Conservation (phyloP, 2,888 invertebrate species). For the Neria commutata region DNA sequence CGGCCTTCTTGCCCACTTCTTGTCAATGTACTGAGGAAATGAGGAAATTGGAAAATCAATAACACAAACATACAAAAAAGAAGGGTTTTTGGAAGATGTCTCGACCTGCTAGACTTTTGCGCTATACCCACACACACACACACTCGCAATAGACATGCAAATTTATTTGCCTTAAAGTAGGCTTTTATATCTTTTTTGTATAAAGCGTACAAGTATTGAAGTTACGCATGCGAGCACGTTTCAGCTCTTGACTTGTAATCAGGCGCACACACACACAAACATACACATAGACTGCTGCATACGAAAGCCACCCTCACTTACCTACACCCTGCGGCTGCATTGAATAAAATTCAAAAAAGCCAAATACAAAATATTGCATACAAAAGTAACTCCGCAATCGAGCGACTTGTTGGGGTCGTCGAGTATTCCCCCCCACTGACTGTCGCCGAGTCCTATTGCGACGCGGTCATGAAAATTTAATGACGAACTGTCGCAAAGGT, state of each 20-base stretch:
- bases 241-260: conserved; percentile 50
- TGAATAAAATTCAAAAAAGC: not conserved
- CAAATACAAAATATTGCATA: not conserved
- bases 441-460: conserved; percentile 20
- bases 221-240: conserved; percentile 45
- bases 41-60: conserved; percentile 11
- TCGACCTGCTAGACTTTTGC: no score
- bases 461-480: conserved; percentile 60
- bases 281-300: not conserved
- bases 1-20: no score
- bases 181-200: no score
- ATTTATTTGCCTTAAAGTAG: no score
- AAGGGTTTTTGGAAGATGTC: no score
- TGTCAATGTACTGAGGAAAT: no score
- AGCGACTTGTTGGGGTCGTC: conserved; percentile 1
- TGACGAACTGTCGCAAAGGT: conserved; percentile 45
- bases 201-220: conserved; percentile 31
- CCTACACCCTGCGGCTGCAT: not conserved
- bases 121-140: no score
- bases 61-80: no score
- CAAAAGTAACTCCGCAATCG: not conserved
- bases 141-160: no score
- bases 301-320: not conserved
- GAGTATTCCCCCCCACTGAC: not conserved
- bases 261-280: not conserved